Base-by-base conservation (phyloP, 2,797 vertebrate genomes). In the Sebastes cheni region DNA sequence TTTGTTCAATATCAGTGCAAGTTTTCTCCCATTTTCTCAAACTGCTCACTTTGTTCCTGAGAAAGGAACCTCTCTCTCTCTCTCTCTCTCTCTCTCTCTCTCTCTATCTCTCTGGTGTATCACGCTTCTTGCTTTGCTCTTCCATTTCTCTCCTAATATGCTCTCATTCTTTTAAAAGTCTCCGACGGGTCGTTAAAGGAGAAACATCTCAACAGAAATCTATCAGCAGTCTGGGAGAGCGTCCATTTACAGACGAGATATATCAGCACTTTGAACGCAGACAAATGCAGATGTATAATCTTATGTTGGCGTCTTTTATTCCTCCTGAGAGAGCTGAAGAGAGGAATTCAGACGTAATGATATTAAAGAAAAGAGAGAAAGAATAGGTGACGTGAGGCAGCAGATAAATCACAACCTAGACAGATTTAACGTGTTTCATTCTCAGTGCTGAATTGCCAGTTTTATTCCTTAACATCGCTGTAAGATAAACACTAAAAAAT, bases 121-220 rank as follows among this genome's bases (percentile, higher is more conserved):
- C 23, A n/a, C n/a, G 0, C 61, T 25, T 62, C 54, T 18, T 64
- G 52, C 56, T 55, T 72, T 71, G 12, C 66, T 68, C 36, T 66
- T 64, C 65, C 12, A 62, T 52, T 59, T 52, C 20, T n/a, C 55
- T 32, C 61, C 52, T 50, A 14, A 65, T 27, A 67, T 27, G 34
- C 36, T 8, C n/a, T 71, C 29, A 8, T 71, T 77, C 32, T 39
- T 77, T 77, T 62, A 65, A 30, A 34, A 23, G 68, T 71, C 79
- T 77, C 79, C 6, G 16, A 74, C 64, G 83, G 46, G 34, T 85
- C 59, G 13, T 85, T 85, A 46, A 30, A 65, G 59, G 27, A 66
- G 27, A 54, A 61, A 23, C 61, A 58, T 54, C 60, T 69, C 27
- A 27, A 58, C 52, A 1, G 9, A 61, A 29, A 36, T 70, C 25